These are phyloP conservation scores for Staurois parvus DNA, from an alignment of 2,797 vertebrate genomes.

Conservation along the genomic window DNA sequence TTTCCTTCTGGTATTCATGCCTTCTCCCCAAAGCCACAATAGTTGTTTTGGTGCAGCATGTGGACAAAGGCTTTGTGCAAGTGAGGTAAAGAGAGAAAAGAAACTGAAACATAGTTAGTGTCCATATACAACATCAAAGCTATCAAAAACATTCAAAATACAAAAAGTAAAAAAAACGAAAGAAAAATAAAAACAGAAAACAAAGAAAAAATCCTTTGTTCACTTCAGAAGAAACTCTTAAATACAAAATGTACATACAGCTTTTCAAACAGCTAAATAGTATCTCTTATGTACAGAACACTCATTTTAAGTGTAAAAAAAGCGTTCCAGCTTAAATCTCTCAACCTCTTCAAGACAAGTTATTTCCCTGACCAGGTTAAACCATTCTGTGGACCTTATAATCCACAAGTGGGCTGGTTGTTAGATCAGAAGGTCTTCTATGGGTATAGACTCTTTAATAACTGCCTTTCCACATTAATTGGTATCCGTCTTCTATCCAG, in stretches of 20 bases:
- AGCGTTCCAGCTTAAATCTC: neutral
- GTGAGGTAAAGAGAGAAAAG: constrained; percentile 73
- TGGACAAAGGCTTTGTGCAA: constrained; percentile 66
- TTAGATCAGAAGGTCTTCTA: neutral
- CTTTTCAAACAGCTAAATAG: constrained; percentile 52
- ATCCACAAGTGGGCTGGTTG: neutral
- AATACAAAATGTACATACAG: constrained; percentile 61
- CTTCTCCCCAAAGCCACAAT: constrained; percentile 49
- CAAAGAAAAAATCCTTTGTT: constrained; percentile 31
- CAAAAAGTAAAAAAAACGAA: constrained; percentile 40
- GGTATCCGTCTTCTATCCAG: neutral
- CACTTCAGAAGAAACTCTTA: constrained; percentile 49
- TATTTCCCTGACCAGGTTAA: neutral
- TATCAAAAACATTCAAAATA: constrained; percentile 48
- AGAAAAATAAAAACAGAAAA: constrained; percentile 41
- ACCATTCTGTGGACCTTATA: neutral
- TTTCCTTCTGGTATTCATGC: constrained; percentile 27
- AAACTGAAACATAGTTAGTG: constrained; percentile 77
- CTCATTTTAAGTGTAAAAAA: neutral
- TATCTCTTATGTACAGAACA: constrained; percentile 56
- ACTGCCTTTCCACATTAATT: no score
- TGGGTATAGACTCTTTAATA: neutral
- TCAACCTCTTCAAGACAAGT: no score
- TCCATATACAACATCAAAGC: constrained; percentile 56
- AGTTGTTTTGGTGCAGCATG: constrained; percentile 61